Conservation (phyloP, 2,113 vertebrate species). For the Scatophagus argus region DNA sequence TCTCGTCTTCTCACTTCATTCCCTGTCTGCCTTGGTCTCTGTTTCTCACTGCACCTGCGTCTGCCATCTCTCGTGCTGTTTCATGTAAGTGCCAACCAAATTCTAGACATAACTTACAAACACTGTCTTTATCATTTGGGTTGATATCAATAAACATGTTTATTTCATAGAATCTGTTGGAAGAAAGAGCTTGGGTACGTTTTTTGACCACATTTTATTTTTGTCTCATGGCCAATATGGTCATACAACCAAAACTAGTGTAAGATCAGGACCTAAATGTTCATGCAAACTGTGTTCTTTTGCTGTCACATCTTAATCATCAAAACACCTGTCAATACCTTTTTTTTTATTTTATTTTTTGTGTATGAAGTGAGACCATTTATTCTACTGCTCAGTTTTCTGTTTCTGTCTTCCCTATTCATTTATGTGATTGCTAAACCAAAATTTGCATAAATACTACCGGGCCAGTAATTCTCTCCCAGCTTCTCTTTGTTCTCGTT, state of each 20-base stretch:
- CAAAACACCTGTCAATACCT: not conserved
- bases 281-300: not conserved
- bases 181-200: not conserved
- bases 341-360: not conserved
- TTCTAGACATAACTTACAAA: not conserved
- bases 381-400: slow-evolving; percentile 18
- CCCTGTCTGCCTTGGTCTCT: slow-evolving; percentile 3
- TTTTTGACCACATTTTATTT: not conserved
- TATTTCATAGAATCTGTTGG: not conserved
- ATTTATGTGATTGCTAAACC: slow-evolving; percentile 57
- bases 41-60: slow-evolving; percentile 43
- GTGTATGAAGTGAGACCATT: slow-evolving; percentile 5
- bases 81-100: slow-evolving; percentile 19
- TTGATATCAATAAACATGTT: slow-evolving; percentile 26
- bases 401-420: slow-evolving; percentile 18
- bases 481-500: slow-evolving; percentile 46
- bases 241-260: not conserved
- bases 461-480: slow-evolving; percentile 33
- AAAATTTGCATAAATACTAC: slow-evolving; percentile 56
- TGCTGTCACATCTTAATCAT: slow-evolving; percentile 20
- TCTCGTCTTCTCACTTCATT: not conserved
- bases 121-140: slow-evolving; percentile 1
- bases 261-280: too few relatives aligned
- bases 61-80: not conserved
- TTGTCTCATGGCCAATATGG: not conserved